Base-by-base conservation (phyloP, 1,140 invertebrate species). In the Anoplolepis gracilipes region DNA sequence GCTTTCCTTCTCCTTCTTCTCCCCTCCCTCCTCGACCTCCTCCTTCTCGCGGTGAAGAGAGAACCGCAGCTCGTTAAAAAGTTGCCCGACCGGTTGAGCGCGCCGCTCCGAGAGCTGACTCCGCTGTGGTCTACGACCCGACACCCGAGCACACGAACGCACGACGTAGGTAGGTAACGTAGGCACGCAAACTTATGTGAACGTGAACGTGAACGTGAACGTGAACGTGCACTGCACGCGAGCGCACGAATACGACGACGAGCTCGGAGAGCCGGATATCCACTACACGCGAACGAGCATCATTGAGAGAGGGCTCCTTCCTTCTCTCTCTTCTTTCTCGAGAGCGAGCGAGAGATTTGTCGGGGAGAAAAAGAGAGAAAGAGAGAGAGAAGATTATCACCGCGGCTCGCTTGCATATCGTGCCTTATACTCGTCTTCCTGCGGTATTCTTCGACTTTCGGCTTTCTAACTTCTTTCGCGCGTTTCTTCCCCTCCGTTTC, bases 11-110 rank as follows among this genome's bases (percentile, higher is more conserved):
- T 72, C 33, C 36, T 5, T 65, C 28, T 65, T 8, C 30, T 33
- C 36, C 62, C 22, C 33, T 11, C 8, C 22, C 33, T 39, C n/a
- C 4, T 1, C 2, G 49, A 86, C 88, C 92, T 92, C 89, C 91
- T 91, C 88, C 75, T 85, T 78, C 84, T 86, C 87, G 88, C 84
- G 82, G 77, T 88, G 88, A 90, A 91, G 86, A 92, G 53, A 73
- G 91, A 93, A 92, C 91, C 92, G 88, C 91, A 92, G 92, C 94
- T 95, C 94, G 94, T 95, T 95, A 95, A 95, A 95, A 94, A 95
- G 94, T 95, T 95, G 94, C 92, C 87, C 92, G 94, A 95, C 94
- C 94, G 94, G 94, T 95, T 95, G 92, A 92, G 91, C 92, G 93
- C 90, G 93, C 89, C 87, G 88, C 46, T 49, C 46, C 46, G 46